Conservation (phyloP, 2,888 invertebrate species). For the Phrixothrix hirtus region DNA sequence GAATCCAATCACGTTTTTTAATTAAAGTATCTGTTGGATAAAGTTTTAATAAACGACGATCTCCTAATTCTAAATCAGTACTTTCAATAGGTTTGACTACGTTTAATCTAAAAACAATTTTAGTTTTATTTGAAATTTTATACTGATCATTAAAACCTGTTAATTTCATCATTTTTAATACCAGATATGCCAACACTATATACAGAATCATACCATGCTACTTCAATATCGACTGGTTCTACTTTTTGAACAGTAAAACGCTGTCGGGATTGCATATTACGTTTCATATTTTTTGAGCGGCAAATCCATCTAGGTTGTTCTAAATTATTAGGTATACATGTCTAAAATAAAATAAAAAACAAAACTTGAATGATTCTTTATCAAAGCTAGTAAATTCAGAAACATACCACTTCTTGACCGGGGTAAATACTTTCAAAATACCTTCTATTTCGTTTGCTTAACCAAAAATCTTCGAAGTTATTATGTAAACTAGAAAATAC, state of each 20-base stretch:
- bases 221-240: constrained; percentile 77
- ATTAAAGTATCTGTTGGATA: constrained; percentile 74
- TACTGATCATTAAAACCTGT: constrained; percentile 53
- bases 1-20: constrained; percentile 80
- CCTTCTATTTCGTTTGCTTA: constrained; percentile 46
- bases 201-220: constrained; percentile 75
- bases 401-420: constrained; percentile 54
- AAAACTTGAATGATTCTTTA: neutral
- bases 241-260: constrained; percentile 81
- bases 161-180: constrained; percentile 76
- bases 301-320: constrained; percentile 82
- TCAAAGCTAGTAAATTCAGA: constrained; percentile 1
- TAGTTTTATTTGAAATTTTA: neutral
- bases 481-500: constrained; percentile 50
- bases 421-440: constrained; percentile 50
- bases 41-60: constrained; percentile 83
- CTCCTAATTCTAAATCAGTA: constrained; percentile 86
- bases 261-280: constrained; percentile 48
- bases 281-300: constrained; percentile 73
- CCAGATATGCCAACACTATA: constrained; percentile 68
- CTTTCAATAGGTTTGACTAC: constrained; percentile 85
- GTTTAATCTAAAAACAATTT: constrained; percentile 64
- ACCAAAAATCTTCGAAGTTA: constrained; percentile 52
- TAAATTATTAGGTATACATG: constrained; percentile 62
- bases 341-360: constrained; percentile 44